Evolutionary conservation across 2,888 invertebrate species (phyloP).

Genomic region (Agapostemon virescens): DNA sequence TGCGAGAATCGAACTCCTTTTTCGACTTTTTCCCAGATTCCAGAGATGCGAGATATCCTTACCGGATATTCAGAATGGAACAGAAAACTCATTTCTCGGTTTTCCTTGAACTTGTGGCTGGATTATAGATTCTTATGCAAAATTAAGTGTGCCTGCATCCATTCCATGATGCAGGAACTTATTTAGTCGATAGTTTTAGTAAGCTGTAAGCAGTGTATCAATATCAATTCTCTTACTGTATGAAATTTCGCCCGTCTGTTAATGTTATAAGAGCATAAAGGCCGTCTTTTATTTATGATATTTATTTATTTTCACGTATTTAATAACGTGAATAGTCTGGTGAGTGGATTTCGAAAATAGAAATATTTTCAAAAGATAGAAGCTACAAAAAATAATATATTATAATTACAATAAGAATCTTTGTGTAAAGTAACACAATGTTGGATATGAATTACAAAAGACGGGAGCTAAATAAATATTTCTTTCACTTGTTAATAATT

Average conservation of each 20-base stretch:
- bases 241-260: neutral
- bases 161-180: neutral
- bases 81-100: too few species aligned
- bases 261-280: neutral
- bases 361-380: neutral
- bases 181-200: neutral
- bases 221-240: neutral
- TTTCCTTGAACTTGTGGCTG: too few species aligned
- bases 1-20: too few species aligned
- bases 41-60: too few species aligned
- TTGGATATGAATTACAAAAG: too few species aligned
- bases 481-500: too few species aligned
- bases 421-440: neutral
- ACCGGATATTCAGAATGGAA: too few species aligned
- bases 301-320: too few species aligned
- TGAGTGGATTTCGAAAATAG: neutral
- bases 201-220: neutral
- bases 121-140: too few species aligned
- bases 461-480: too few species aligned
- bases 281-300: neutral
- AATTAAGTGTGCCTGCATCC: neutral
- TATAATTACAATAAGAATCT: neutral
- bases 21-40: too few species aligned
- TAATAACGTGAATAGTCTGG: neutral
- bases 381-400: neutral